Evolutionary conservation across 2,113 vertebrate species (phyloP).

Genomic region (Aviceda subcristata): DNA sequence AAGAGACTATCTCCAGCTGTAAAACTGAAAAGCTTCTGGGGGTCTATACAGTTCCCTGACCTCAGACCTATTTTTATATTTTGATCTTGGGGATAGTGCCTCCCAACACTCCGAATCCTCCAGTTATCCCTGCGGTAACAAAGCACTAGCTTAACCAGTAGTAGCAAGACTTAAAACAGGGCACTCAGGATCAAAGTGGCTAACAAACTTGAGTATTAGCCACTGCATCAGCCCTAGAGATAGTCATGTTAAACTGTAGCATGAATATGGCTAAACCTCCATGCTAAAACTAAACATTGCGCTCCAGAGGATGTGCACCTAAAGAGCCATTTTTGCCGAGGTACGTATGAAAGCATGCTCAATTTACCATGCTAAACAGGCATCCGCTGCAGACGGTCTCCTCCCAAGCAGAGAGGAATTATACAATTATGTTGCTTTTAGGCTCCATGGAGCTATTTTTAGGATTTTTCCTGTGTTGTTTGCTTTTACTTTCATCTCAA

Average conservation of each 20-base stretch:
- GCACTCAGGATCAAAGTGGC: slow-evolving; percentile 77
- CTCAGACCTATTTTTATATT: slow-evolving; percentile 81
- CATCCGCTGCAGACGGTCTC: neutral
- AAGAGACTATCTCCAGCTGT: slow-evolving; percentile 81
- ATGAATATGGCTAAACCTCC: slow-evolving; percentile 49
- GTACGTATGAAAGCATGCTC: neutral
- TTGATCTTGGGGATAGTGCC: slow-evolving; percentile 78
- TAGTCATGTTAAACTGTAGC: slow-evolving; percentile 42
- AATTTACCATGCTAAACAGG: slow-evolving; percentile 36
- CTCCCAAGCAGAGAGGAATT: neutral
- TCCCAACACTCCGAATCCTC: slow-evolving; percentile 75
- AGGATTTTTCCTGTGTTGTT: neutral
- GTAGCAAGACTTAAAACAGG: slow-evolving; percentile 76
- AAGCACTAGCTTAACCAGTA: slow-evolving; percentile 74
- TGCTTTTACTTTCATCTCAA: slow-evolving; percentile 26
- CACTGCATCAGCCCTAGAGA: slow-evolving; percentile 64
- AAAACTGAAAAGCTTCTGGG: slow-evolving; percentile 77
- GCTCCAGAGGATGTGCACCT: neutral
- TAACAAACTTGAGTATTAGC: slow-evolving; percentile 74
- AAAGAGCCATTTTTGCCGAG: neutral
- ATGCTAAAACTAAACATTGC: slow-evolving; percentile 35
- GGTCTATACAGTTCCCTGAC: slow-evolving; percentile 77
- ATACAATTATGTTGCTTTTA: neutral
- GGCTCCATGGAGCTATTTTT: neutral
- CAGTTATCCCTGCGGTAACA: slow-evolving; percentile 75